Conservation (phyloP, 2,797 vertebrate genomes). For the Galago senegalensis region DNA sequence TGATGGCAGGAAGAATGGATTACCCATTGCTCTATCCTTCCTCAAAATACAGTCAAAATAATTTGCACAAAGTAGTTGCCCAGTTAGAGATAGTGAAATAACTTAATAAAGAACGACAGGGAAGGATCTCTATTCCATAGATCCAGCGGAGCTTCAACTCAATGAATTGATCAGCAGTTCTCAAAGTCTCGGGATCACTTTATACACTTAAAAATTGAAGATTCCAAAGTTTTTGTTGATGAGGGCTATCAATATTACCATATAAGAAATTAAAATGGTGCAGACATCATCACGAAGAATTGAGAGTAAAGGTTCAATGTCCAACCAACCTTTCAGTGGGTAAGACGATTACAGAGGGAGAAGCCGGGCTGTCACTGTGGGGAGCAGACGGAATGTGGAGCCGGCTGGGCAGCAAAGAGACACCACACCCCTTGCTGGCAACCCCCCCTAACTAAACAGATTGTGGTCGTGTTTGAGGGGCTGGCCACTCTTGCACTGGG, state of each 20-base stretch:
- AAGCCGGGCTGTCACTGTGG: rapidly evolving
- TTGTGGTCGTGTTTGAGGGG: rapidly evolving
- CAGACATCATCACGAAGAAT: not conserved
- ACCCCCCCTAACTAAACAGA: too few relatives aligned
- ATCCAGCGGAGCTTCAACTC: rapidly evolving
- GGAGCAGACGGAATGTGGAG: too few relatives aligned
- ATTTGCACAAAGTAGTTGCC: not conserved
- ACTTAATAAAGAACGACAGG: not conserved
- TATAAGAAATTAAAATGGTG: not conserved
- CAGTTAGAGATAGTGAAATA: too few relatives aligned
- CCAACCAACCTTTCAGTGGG: not conserved
- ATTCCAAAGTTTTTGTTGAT: not conserved
- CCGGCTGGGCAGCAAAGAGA: rapidly evolving
- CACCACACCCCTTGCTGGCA: too few relatives aligned
- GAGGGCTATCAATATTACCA: not conserved
- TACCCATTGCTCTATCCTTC: not conserved
- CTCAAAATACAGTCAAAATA: not conserved
- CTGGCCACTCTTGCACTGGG: not conserved
- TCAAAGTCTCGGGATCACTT: not conserved
- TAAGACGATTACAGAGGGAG: too few relatives aligned
- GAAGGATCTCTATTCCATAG: too few relatives aligned
- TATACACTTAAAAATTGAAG: not conserved
- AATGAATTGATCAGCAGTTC: rapidly evolving
- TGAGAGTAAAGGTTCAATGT: not conserved
- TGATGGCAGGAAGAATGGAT: rapidly evolving